These are phyloP conservation scores for Coccyzus lansbergi DNA, from an alignment of 2,797 vertebrate genomes.

Conservation along the genomic window DNA sequence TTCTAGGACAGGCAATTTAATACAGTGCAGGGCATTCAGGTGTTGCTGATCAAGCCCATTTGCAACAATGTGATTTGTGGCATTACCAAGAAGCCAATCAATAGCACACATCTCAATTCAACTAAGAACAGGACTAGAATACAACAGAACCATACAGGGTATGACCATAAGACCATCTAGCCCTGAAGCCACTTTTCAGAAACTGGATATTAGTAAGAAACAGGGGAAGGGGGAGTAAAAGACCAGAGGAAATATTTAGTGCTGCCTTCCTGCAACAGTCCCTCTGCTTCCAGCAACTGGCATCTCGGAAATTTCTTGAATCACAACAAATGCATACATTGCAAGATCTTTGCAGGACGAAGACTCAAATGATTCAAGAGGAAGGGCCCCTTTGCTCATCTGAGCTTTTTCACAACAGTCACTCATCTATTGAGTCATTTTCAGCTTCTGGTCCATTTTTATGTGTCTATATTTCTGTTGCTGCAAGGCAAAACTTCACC, in stretches of 20 bases:
- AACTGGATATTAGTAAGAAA: neutral
- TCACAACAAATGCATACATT: neutral
- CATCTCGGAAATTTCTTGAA: neutral
- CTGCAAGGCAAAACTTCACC: neutral
- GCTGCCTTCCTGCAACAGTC: neutral
- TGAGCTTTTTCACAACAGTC: neutral
- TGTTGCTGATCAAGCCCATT: neutral
- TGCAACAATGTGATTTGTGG: neutral
- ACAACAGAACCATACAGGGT: neutral
- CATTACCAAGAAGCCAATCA: neutral
- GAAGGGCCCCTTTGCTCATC: neutral
- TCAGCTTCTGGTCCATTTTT: neutral
- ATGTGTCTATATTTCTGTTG: neutral
- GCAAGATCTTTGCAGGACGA: neutral
- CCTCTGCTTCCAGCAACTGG: neutral
- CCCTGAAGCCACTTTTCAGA: neutral
- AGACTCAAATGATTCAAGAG: neutral
- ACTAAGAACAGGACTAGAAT: neutral
- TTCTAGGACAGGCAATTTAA: neutral
- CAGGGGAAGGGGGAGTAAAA: accelerated
- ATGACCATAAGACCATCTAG: neutral
- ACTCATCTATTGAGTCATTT: neutral
- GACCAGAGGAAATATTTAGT: neutral
- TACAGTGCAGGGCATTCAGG: accelerated
- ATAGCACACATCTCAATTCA: neutral